A percentile compares a stretch with the other conserved stretches of the same genome.
These are phyloP conservation scores for Limnephilus auricula DNA, from an alignment of 2,888 invertebrate species.

Conservation along the genomic window DNA sequence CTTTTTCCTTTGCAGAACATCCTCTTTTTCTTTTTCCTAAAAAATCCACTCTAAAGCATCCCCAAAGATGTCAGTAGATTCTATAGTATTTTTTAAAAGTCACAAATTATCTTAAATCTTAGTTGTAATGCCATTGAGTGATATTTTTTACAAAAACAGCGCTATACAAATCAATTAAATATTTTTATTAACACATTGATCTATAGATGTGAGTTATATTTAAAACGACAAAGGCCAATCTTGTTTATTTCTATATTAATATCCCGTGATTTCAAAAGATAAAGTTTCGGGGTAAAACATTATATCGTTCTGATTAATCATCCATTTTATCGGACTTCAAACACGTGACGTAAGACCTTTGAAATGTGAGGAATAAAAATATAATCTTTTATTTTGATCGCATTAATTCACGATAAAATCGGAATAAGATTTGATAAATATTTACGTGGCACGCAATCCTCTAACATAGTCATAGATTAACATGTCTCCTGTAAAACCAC, in stretches of 20 bases:
- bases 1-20: too few relatives aligned
- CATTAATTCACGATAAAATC: neutral
- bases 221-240: neutral
- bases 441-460: neutral
- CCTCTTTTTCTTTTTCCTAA: too few relatives aligned
- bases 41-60: too few relatives aligned
- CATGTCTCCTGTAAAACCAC: neutral
- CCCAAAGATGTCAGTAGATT: too few relatives aligned
- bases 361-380: neutral
- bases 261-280: constrained; percentile 35
- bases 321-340: neutral
- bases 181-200: too few relatives aligned
- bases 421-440: neutral
- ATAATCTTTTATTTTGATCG: neutral
- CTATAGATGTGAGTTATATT: neutral
- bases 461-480: neutral
- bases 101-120: too few relatives aligned
- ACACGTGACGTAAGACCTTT: neutral
- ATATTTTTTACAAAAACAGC: too few relatives aligned
- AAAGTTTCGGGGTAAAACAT: constrained; percentile 18
- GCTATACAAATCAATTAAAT: too few relatives aligned
- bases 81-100: too few relatives aligned
- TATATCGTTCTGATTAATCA: neutral
- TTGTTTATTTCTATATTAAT: neutral
- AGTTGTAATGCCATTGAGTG: too few relatives aligned